Evolutionary conservation across 2,797 vertebrate species (phyloP).

Genomic region (Liasis olivaceus): DNA sequence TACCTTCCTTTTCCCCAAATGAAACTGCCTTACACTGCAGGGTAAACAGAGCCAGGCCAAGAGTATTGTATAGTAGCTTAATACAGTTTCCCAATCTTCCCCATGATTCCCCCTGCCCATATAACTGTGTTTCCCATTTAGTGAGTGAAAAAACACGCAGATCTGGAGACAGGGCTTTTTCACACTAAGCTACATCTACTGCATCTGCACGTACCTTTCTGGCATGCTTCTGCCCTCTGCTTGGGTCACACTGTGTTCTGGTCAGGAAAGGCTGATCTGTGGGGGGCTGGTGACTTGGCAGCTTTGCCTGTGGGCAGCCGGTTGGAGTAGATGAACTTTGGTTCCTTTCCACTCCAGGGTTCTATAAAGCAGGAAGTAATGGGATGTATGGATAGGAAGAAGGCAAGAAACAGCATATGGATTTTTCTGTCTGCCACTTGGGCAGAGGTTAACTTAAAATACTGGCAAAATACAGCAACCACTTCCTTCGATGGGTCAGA

Average conservation of each 20-base stretch:
- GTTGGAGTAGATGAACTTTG: slow-evolving; percentile 33
- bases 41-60: not conserved
- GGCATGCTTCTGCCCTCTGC: slow-evolving; percentile 29
- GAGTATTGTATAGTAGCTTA: not conserved
- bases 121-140: not conserved
- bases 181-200: not conserved
- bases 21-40: not conserved
- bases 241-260: slow-evolving; percentile 20
- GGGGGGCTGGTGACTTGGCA: slow-evolving; percentile 18
- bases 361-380: slow-evolving; percentile 34
- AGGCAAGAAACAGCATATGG: slow-evolving; percentile 3
- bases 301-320: slow-evolving; percentile 21
- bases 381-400: slow-evolving; percentile 12
- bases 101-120: not conserved
- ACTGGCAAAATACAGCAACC: not conserved
- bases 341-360: slow-evolving; percentile 28
- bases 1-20: not conserved
- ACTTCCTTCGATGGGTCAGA: not conserved
- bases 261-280: slow-evolving; percentile 28
- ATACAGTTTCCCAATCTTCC: not conserved
- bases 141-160: not conserved
- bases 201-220: slow-evolving; percentile 29
- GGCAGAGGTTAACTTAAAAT: not conserved
- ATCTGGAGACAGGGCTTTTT: not conserved
- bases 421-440: not conserved